Evolutionary conservation across 2,888 invertebrate species (phyloP), one percentile per base, ranked within the genome.

Genomic region (Lithophane semibrunnea): DNA sequence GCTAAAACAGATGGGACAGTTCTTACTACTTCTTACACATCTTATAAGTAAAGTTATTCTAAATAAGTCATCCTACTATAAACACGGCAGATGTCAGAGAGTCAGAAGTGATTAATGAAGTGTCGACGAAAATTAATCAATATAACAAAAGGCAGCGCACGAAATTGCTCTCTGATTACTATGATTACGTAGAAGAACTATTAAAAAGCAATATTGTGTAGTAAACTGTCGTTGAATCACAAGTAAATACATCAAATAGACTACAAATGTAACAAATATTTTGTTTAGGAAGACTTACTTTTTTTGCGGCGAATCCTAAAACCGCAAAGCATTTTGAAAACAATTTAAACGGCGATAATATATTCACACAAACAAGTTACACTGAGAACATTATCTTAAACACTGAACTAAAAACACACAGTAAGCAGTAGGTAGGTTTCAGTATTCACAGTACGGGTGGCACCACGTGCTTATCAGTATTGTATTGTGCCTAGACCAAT

Each of bases 391-490:
- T 91, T 94, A 92, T 94, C 93, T 93, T 92, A 89, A 91, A 92
- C 89, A 95, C 96, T 95, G 95, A 95, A 94, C 92, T 93, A 88
- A 92, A 93, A 93, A 94, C 92, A 93, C 92, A 91, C 90, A 90
- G 89, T 91, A 91, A 92, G 92, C 90, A 91, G 88, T 90, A 89
- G 85, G 88, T 90, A 89, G 85, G 87, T 92, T 92, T 93, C 86
- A 84, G 83, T 82, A 54, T 75, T 78, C 89, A 88, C 88, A 89
- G 89, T 88, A 86, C 86, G 72, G 85, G 86, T 88, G 88, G 89
- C 88, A 88, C 92, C 93, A 93, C 92, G 92, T 93, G 94, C 94
- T 96, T 96, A 96, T 96, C 96, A 94, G 90, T 90, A 88, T 83
- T 87, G 86, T 86, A 83, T 90, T 89, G 86, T 89, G 86, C 88